These are phyloP conservation scores for Coturnix japonica DNA, from an alignment of 2,113 vertebrate genomes.

Conservation along the genomic window DNA sequence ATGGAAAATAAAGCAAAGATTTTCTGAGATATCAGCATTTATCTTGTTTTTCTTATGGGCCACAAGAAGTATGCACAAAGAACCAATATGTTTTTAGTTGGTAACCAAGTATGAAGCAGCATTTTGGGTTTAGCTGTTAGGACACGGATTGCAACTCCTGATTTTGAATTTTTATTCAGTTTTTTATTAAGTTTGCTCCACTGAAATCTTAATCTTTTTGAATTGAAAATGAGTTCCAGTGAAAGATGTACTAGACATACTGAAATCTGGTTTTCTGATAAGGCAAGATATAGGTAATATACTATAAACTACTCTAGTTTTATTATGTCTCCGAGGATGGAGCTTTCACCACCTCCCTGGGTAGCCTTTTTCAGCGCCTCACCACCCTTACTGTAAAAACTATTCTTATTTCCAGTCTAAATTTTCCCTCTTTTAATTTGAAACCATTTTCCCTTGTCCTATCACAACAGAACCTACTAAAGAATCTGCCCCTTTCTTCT, in stretches of 20 bases:
- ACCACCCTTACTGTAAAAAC: background rate
- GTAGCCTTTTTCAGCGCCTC: background rate
- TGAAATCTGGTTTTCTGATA: background rate
- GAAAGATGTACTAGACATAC: background rate
- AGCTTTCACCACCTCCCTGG: background rate
- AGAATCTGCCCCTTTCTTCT: too few species aligned
- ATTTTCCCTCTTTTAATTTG: background rate
- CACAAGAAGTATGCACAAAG: background rate
- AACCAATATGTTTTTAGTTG: background rate
- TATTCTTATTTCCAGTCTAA: background rate
- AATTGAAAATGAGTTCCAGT: background rate
- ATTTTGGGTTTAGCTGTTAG: background rate
- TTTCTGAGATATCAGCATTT: conserved; percentile 33
- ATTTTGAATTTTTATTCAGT: background rate
- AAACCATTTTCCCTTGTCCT: too few species aligned
- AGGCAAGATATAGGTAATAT: background rate
- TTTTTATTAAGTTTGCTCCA: background rate
- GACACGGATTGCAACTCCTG: background rate
- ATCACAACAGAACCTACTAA: too few species aligned
- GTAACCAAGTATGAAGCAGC: background rate
- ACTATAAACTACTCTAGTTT: background rate
- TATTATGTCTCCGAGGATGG: background rate
- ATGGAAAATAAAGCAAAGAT: conserved; percentile 57
- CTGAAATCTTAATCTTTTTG: background rate
- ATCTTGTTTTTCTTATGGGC: background rate